phyloP scores from a whole-genome alignment of 1,140 invertebrate genomes.

The Dreissena rostriformis region DNA sequence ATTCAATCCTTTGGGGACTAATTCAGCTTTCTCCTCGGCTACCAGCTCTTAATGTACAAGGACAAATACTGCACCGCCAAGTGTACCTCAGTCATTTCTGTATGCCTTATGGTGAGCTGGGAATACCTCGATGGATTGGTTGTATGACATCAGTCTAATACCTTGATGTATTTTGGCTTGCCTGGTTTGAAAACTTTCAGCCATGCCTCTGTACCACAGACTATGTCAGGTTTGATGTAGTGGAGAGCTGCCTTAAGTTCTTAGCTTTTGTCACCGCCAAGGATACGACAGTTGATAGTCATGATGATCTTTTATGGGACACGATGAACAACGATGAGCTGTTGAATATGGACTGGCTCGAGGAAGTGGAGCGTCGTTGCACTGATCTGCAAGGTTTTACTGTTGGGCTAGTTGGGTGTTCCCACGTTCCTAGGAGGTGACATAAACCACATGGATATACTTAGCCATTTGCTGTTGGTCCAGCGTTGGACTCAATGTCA shows the following conservation, averaged over 20 bases:
- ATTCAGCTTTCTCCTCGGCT: slow-evolving; percentile 35
- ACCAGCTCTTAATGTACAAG: neutral
- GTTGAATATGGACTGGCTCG: neutral
- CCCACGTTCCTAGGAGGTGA: neutral
- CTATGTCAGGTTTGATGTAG: neutral
- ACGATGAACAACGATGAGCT: neutral
- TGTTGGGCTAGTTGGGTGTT: neutral
- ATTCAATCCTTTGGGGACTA: slow-evolving; percentile 51
- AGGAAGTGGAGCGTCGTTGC: neutral
- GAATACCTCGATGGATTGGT: too few relatives aligned
- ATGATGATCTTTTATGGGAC: neutral
- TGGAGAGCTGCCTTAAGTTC: neutral
- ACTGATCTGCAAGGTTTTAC: neutral
- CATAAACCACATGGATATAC: too few relatives aligned
- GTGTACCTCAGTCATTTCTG: too few relatives aligned
- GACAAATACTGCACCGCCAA: too few relatives aligned
- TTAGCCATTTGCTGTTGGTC: too few relatives aligned
- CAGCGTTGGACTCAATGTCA: too few relatives aligned
- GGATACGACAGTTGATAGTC: slow-evolving; percentile 2
- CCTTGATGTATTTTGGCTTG: too few relatives aligned
- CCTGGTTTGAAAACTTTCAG: neutral
- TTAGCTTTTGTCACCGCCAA: neutral
- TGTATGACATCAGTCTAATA: neutral
- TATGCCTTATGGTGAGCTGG: too few relatives aligned
- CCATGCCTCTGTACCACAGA: neutral